Conservation (phyloP, 2,888 invertebrate genomes). For the Heliconius sara region DNA sequence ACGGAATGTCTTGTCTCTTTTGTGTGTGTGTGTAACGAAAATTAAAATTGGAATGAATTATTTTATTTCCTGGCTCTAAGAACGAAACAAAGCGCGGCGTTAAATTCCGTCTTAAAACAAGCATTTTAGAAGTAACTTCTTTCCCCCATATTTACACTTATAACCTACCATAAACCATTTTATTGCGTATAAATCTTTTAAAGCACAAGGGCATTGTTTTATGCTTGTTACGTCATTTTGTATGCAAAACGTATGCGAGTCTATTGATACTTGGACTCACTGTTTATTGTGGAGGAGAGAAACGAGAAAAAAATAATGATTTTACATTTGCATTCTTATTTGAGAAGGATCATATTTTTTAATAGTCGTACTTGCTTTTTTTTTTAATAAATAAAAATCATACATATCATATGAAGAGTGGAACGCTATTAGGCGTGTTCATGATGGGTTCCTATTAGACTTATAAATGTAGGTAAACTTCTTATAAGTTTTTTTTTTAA, state of each 20-base stretch:
- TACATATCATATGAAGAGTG: too few species aligned
- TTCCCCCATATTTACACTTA: background rate
- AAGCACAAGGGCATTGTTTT: constrained; percentile 25
- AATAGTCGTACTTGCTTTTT: too few species aligned
- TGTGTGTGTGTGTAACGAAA: too few species aligned
- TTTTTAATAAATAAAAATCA: too few species aligned
- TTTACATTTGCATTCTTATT: background rate
- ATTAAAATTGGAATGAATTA: background rate
- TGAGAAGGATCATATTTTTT: too few species aligned
- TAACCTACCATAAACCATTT: constrained; percentile 42
- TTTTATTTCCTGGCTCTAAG: background rate
- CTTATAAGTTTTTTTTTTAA: too few species aligned
- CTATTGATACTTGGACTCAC: background rate
- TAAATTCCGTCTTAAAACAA: background rate
- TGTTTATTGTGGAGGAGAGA: background rate
- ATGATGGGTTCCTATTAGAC: too few species aligned
- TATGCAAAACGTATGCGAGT: background rate
- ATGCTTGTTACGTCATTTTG: constrained; percentile 7
- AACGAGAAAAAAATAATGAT: background rate
- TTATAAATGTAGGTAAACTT: too few species aligned
- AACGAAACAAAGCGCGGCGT: background rate
- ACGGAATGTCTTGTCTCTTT: background rate
- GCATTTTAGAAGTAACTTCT: background rate
- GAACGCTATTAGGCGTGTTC: too few species aligned
- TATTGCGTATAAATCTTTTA: constrained; percentile 17